Evolutionary conservation across 2,888 invertebrate genomes (phyloP).

Genomic region (Eucriotettix oculatus): DNA sequence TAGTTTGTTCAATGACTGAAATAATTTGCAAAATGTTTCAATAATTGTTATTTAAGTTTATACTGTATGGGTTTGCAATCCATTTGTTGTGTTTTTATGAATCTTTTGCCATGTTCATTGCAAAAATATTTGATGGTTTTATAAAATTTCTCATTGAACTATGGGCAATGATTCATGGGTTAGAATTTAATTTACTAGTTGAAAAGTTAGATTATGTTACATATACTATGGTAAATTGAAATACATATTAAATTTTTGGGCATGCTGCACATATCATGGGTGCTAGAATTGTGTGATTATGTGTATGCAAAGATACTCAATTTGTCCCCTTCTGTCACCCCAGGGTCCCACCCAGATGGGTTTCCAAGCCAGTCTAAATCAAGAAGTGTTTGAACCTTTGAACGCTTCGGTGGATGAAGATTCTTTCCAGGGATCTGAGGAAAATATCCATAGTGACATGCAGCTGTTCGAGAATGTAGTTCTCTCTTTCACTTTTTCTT

Average conservation of each 20-base stretch:
- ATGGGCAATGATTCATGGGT: no score
- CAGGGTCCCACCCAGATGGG: conserved; percentile 15
- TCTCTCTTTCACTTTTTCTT: no score
- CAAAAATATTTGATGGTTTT: no score
- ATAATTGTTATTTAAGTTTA: no score
- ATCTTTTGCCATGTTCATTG: no score
- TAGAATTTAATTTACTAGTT: no score
- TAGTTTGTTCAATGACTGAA: no score
- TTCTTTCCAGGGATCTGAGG: conserved; percentile 9
- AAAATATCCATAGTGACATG: not conserved
- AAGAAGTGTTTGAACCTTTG: conserved; percentile 11
- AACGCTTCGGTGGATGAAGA: conserved; percentile 9
- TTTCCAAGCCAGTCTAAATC: conserved; percentile 14
- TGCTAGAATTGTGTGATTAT: not conserved
- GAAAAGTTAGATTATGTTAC: not conserved
- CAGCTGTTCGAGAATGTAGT: no score
- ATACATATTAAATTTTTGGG: not conserved
- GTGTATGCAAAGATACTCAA: conserved; percentile 12
- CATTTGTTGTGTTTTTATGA: no score
- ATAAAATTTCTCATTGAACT: no score
- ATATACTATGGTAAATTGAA: not conserved
- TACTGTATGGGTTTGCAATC: no score
- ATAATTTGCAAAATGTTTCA: no score
- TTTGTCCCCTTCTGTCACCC: conserved; percentile 16
- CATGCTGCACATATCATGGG: not conserved